Evolutionary conservation across 2,113 vertebrate species (phyloP).

Genomic region (Callionymus lyra): DNA sequence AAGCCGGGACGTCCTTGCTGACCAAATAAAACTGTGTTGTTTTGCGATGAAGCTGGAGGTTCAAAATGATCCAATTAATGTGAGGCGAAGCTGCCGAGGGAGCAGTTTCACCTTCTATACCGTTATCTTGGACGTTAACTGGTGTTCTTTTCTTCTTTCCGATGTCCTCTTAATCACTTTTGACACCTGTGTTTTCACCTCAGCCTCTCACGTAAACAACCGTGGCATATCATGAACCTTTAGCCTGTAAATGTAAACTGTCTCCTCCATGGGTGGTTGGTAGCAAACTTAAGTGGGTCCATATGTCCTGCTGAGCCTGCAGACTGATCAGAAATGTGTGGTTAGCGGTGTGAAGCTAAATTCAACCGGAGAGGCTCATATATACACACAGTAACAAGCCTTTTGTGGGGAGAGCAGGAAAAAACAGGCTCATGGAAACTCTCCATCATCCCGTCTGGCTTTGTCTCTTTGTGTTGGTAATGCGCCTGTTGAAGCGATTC

Average conservation of each 20-base stretch:
- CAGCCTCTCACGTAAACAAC: conserved; percentile 14
- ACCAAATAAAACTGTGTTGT: conserved; percentile 10
- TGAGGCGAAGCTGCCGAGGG: conserved; percentile 19
- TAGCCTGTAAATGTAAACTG: conserved; percentile 34
- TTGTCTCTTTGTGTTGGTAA: conserved; percentile 27
- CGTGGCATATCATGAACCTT: conserved; percentile 13
- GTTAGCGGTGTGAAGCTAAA: conserved; percentile 11
- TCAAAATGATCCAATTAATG: conserved; percentile 14
- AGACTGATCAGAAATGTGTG: conserved; percentile 29
- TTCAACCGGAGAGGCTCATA: conserved; percentile 1
- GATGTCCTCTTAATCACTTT: conserved; percentile 5
- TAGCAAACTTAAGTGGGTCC: conserved; percentile 51
- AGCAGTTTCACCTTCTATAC: conserved; percentile 6
- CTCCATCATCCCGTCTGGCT: conserved; percentile 20
- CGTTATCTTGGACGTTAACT: conserved; percentile 9
- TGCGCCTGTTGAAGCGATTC: conserved; percentile 3
- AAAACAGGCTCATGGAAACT: conserved; percentile 43
- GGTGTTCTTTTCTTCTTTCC: conserved; percentile 6
- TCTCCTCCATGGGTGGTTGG: conserved; percentile 17
- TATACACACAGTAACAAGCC: conserved; percentile 10
- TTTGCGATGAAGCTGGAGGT: conserved; percentile 6
- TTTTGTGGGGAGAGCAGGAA: conserved; percentile 17
- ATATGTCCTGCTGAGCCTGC: conserved; percentile 43
- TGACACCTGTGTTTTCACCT: conserved; percentile 39
- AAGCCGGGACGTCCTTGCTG: conserved; percentile 24